Percentiles rank a stretch among this genome's conserved stretches.
phyloP scores from a whole-genome alignment of 1,140 invertebrate species.

The Neodiprion lecontei region DNA sequence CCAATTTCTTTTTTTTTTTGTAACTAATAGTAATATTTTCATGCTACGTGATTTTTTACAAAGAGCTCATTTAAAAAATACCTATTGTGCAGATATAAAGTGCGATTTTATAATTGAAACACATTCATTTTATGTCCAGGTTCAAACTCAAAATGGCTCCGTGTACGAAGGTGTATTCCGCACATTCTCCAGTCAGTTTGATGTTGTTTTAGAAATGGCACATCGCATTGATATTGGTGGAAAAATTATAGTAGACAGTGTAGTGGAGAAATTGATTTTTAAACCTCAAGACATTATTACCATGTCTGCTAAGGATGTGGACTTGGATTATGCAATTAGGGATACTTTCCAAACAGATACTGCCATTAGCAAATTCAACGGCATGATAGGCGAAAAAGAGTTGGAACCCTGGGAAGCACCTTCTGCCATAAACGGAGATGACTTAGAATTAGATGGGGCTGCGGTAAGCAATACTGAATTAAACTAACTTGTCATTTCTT shows the following conservation, averaged over 20 bases:
- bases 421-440: conserved; percentile 68
- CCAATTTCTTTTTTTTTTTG: neutral
- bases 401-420: conserved; percentile 88
- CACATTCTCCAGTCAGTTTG: conserved; percentile 84
- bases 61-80: no score
- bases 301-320: conserved; percentile 80
- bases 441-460: conserved; percentile 71
- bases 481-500: conserved; percentile 19
- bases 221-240: conserved; percentile 78
- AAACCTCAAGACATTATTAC: conserved; percentile 82
- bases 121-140: conserved; percentile 43
- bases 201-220: conserved; percentile 84
- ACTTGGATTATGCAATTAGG: conserved; percentile 86
- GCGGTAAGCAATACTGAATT: conserved; percentile 46
- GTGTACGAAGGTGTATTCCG: conserved; percentile 87
- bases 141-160: conserved; percentile 81
- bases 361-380: conserved; percentile 73
- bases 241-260: conserved; percentile 70
- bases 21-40: neutral
- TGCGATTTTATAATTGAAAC: conserved; percentile 22
- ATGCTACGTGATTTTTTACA: no score
- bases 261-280: conserved; percentile 86
- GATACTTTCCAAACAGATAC: conserved; percentile 87
- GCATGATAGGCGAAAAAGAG: conserved; percentile 76
- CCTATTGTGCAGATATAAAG: neutral